These are phyloP conservation scores for Neopelma chrysocephalum DNA, from an alignment of 2,797 vertebrate genomes.

Conservation along the genomic window DNA sequence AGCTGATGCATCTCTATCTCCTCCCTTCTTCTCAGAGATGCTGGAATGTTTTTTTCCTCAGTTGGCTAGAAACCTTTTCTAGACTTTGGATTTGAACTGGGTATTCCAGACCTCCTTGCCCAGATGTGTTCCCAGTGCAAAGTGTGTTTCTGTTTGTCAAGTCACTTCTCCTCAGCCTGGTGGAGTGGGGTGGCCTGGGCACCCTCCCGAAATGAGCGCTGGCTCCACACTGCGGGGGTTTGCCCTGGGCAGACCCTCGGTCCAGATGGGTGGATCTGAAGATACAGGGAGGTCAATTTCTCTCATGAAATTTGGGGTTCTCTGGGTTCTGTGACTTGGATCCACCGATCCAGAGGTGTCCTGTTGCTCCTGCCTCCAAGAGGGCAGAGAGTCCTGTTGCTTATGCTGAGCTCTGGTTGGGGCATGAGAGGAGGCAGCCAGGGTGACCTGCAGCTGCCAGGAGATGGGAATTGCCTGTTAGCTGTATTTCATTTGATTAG, in stretches of 20 bases:
- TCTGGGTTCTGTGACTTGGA: constrained; percentile 13
- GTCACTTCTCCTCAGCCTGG: not conserved
- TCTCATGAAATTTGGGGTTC: not conserved
- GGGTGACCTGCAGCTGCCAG: not conserved
- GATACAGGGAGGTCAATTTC: constrained; percentile 24
- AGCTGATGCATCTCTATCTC: not conserved
- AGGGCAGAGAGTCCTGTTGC: not conserved
- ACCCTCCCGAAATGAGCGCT: not conserved
- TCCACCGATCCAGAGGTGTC: not conserved
- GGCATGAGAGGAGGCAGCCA: not conserved
- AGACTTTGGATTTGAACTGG: not conserved
- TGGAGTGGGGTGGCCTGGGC: not conserved
- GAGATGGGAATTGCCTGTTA: not conserved
- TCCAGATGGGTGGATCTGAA: constrained; percentile 33
- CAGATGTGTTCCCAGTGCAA: not conserved
- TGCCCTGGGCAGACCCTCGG: not conserved
- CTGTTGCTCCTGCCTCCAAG: not conserved
- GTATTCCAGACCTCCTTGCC: not conserved
- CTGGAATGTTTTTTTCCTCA: not conserved
- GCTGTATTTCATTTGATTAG: constrained; percentile 23
- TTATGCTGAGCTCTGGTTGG: not conserved
- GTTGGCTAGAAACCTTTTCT: not conserved
- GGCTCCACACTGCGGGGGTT: not conserved
- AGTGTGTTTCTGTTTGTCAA: not conserved
- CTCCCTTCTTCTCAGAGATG: not conserved